Base-by-base conservation (phyloP, 2,888 invertebrate genomes). In the Neria commutata region DNA sequence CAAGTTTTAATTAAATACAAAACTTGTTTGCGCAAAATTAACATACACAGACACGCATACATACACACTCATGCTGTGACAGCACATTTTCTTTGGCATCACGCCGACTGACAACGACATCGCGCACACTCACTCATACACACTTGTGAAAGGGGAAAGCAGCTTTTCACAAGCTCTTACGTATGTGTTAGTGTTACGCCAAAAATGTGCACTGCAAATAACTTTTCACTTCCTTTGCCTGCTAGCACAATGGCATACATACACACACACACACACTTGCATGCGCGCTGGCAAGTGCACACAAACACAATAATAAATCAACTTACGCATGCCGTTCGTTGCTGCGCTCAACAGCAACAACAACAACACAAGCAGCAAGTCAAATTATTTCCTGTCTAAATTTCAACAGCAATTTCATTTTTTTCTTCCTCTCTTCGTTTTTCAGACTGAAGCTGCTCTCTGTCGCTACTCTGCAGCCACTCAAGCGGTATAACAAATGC, bases 231-330 rank as follows among this genome's bases (percentile, higher is more conserved):
- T 40, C 6, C 19, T 11, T n/a, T 40, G 5, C 16, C 40, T n/a
- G 14, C 26, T 26, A 5, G 14, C 11, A 25, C 10, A 48, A 3
- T n/a, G 6, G 14, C 48, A 48, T 4, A 37, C 37, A 6, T 4
- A 46, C 23, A 46, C 14, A 46, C 46, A 46, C 14, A 23, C 23
- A 21, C 11, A 46, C 46, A 25, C 14, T 2, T 23, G 23, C 14
- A 46, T 11, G 23, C 4, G 2, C 23, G 16, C 11, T 6, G 10
- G 16, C 48, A 26, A 29, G 23, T 1, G 14, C n/a, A 50, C 29
- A 37, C 37, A n/a, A 8, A 37, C 11, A 37, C 37, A 37, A 71
- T 65, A 71, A 70, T 70, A 71, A 64, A 70, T 71, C 69, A 70
- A 67, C 60, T 71, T 63, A 54, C 48, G 51, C 48, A 25, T 46